Base-by-base conservation (phyloP, 2,113 vertebrate genomes). In the Zosterops japonicus region DNA sequence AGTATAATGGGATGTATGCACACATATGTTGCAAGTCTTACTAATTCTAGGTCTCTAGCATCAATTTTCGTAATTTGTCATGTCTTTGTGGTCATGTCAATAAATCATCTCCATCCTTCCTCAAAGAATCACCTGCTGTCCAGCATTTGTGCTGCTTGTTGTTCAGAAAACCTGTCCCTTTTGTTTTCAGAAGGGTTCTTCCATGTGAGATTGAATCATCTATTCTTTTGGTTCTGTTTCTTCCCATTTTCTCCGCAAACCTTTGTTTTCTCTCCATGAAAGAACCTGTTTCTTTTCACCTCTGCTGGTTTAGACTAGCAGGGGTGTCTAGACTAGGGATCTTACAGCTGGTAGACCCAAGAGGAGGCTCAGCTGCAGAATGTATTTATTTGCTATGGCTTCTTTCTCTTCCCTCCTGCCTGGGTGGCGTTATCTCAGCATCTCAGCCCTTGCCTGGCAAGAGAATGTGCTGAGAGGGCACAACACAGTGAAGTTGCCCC, bases 401-500 rank as follows among this genome's bases (percentile, higher is more conserved):
- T 14, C 42, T 90, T 83, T 91, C 0, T 6, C 67, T 94, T 53
- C 28, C 41, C 53, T 83, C 21, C 67, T 33, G 12, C 7, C 46
- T 44, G 76, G 70, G 82, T 97, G 94, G 82, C 3, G 41, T 93
- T 87, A 94, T 96, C 81, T 33, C 83, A 79, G 94, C 80, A 88
- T 94, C 93, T 94, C 95, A 80, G 82, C 56, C 88, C 82, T 89
- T 92, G 75, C 85, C 49, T 96, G 86, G 74, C 79, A 79, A 80
- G 56, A 31, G 84, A 96, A 96, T 95, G 80, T 93, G 96, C 94
- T 96, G 97, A 97, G 91, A 83, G 92, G 65, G 92, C 93, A 60
- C 47, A 76, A 71, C 87, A 64, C 63, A 63, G 69, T 83, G 94
- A 96, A 97, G 93, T 90, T 89, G 72, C 74, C 46, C 59, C 56